Evolutionary conservation across 1,140 invertebrate species (phyloP).

Genomic region (Leucophenga varia): DNA sequence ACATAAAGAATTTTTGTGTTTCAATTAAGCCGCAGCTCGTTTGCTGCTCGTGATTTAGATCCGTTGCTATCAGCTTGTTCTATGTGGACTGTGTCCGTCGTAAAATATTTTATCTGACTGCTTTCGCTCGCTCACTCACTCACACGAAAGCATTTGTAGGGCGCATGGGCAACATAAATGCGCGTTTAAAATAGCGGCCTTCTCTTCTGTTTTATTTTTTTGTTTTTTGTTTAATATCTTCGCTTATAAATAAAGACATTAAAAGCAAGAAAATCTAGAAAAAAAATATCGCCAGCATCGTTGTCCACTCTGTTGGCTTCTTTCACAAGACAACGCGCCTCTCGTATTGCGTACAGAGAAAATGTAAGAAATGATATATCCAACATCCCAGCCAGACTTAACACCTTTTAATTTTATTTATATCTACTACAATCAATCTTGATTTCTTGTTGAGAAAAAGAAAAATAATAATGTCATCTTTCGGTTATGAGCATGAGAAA

Average conservation of each 20-base stretch:
- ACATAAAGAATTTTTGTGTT: slow-evolving; percentile 29
- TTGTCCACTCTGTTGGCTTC: too few species aligned
- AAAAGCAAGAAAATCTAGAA: too few species aligned
- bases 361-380: too few species aligned
- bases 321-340: too few species aligned
- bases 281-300: too few species aligned
- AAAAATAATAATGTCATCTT: slow-evolving; percentile 17
- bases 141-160: slow-evolving; percentile 19
- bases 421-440: slow-evolving; percentile 44
- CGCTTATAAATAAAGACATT: slow-evolving; percentile 54
- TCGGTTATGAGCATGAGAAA: slow-evolving; percentile 45
- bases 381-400: slow-evolving; percentile 27
- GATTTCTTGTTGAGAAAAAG: slow-evolving; percentile 3
- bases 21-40: slow-evolving; percentile 28
- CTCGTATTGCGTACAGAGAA: too few species aligned
- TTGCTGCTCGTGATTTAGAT: too few species aligned
- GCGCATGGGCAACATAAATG: slow-evolving; percentile 1
- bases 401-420: slow-evolving; percentile 51
- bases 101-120: too few species aligned
- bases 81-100: too few species aligned
- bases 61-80: too few species aligned
- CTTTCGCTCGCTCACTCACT: not conserved
- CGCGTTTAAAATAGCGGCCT: too few species aligned
- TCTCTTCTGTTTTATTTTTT: slow-evolving; percentile 11
- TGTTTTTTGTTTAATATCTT: too few species aligned